Conservation (phyloP, 2,113 vertebrate species). For the Aramus guarauna region DNA sequence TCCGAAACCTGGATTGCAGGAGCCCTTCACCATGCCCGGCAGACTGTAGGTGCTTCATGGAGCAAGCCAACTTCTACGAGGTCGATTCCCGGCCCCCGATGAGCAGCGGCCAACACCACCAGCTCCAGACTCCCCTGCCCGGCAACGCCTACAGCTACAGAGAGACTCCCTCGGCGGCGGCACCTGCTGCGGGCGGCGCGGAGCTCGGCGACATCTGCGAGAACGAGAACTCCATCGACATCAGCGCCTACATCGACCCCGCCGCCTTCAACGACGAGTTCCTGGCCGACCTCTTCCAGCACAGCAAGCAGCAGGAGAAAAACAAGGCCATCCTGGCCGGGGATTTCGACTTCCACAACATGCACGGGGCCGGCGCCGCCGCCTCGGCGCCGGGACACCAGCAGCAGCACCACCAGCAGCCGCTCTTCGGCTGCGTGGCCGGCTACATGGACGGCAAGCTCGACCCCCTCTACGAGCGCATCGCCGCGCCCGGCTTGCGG, state of each 20-base stretch:
- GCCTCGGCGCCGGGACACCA: conserved; percentile 63
- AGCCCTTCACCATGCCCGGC: conserved; percentile 88
- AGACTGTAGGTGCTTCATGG: conserved; percentile 90
- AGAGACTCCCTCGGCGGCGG: conserved; percentile 74
- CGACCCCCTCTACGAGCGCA: conserved; percentile 85
- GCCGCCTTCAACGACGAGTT: conserved; percentile 98
- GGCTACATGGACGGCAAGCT: conserved; percentile 87
- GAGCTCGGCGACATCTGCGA: conserved; percentile 92
- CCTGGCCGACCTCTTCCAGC: conserved; percentile 95
- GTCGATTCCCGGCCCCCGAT: conserved; percentile 87
- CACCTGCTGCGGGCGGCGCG: conserved; percentile 74
- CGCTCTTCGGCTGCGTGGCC: conserved; percentile 80
- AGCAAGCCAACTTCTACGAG: conserved; percentile 96
- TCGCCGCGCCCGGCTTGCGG: conserved; percentile 79
- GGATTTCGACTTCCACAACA: conserved; percentile 84
- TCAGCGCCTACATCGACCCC: conserved; percentile 97
- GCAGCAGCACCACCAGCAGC: conserved; percentile 47
- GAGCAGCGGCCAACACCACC: conserved; percentile 78
- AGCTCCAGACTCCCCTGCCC: conserved; percentile 75
- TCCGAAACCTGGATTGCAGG: conserved; percentile 84
- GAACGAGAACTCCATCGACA: conserved; percentile 97
- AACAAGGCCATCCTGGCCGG: conserved; percentile 78
- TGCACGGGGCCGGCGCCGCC: conserved; percentile 62
- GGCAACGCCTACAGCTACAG: conserved; percentile 77
- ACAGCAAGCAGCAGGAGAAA: conserved; percentile 88